A percentile compares a stretch with the other conserved stretches of the same genome.
phyloP scores from a whole-genome alignment of 2,113 vertebrate species.

The Isichthys henryi region DNA sequence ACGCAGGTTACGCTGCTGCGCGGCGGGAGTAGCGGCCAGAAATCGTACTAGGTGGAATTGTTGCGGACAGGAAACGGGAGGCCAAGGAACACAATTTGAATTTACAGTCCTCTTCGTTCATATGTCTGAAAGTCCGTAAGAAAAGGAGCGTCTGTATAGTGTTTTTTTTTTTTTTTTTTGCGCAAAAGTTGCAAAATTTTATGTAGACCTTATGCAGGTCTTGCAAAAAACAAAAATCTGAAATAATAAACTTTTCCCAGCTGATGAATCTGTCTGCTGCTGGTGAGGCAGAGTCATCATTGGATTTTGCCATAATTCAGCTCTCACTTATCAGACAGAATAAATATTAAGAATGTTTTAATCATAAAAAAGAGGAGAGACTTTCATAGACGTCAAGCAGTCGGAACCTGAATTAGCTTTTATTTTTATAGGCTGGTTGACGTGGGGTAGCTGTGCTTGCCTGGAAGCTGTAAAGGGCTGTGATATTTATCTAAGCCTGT shows the following conservation, averaged over 20 bases:
- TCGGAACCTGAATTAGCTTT: background rate
- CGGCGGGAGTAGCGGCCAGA: too few species aligned
- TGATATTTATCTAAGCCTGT: background rate
- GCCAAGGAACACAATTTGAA: too few species aligned
- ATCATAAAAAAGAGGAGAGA: background rate
- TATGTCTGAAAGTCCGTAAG: too few species aligned
- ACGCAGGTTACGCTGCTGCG: too few species aligned
- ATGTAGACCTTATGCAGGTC: too few species aligned
- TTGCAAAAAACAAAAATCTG: background rate
- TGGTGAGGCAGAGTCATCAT: background rate
- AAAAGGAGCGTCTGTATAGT: too few species aligned
- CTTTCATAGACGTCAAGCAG: too few species aligned
- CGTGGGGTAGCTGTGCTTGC: background rate
- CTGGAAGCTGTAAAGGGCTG: slow-evolving; percentile 1
- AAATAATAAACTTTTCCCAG: background rate
- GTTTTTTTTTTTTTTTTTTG: background rate
- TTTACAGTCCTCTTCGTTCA: too few species aligned
- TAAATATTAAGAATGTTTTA: background rate
- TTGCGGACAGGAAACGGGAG: too few species aligned
- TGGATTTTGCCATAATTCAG: background rate
- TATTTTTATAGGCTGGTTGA: background rate
- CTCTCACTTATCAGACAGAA: background rate
- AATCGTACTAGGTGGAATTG: background rate
- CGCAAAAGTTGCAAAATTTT: background rate
- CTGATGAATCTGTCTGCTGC: background rate